Evolutionary conservation across 2,113 vertebrate genomes (phyloP), one percentile per base, ranked within the genome.

Genomic region (Pipra filicauda): DNA sequence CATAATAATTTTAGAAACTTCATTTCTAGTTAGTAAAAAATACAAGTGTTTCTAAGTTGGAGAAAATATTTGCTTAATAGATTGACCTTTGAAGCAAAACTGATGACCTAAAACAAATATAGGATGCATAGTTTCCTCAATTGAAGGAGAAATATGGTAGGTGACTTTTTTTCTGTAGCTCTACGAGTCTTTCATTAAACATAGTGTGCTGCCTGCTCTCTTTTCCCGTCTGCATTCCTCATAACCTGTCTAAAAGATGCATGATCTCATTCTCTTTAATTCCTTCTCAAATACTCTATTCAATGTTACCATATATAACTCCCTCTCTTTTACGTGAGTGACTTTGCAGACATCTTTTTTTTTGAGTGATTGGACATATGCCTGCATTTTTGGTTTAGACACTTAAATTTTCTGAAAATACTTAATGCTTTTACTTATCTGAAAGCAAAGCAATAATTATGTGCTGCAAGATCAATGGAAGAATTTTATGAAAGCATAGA

Each of bases 301-400:
- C 51, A 67, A 1, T 2, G 0, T 46, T 55, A 28, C 8, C 11
- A 8, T 12, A 23, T 39, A 14, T 21, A 33, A 33, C 12, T 81
- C 19, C 3, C 30, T 24, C 15, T 39, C 20, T 85, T 54, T 67
- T 43, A 35, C 35, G 12, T 51, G 5, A 31, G 24, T 37, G 9
- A 3, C 46, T 88, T 77, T 84, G 35, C 46, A 77, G n/a, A 3
- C 12, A 51, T 1, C 3, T 24, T 85, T 71, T n/a, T 52, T 59
- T 44, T 54, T 8, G 11, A 46, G 16, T 20, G 3, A 14, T 9
- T 30, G 31, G 24, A 80, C 7, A 4, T 1, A 1, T 20, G 3
- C 9, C 39, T 48, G 12, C 4, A 8, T n/a, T 86, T 76, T 73
- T 30, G 1, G 4, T 58, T 77, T 43, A 67, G 35, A 74, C 8